Evolutionary conservation across 2,888 invertebrate species (phyloP), one percentile per base, ranked within the genome.

Genomic region (Villa cingulata): DNA sequence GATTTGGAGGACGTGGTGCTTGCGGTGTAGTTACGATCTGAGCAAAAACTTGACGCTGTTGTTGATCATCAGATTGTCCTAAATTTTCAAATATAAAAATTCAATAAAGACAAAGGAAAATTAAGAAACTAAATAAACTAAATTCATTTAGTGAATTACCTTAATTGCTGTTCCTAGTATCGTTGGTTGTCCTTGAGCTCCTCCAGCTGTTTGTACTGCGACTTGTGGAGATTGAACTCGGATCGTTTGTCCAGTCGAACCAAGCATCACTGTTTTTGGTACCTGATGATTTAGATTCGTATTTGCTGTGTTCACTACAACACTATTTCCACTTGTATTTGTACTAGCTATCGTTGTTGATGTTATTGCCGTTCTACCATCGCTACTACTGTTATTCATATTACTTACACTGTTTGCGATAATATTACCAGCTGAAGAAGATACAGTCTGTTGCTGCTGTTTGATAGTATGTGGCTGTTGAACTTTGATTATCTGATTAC

Each of bases 401-500:
- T 41, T 47, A 46, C 38, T 43, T 34, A 44, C 20, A 36, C 27
- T 48, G 34, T 48, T 51, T 19, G 37, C 32, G 10, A 41, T 37
- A 6, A 46, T 43, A 37, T 40, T 48, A 41, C 18, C 49, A 19
- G 18, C 20, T 15, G 43, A 9, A 20, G 17, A 14, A 16, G 32
- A 37, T n/a, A n/a, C n/a, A n/a, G n/a, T n/a, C n/a, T n/a, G n/a
- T 42, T 43, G 37, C 32, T 41, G 49, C 44, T 45, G 41, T 40
- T 56, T 51, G 46, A 55, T 53, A 39, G 53, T 52, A 17, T 60
- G 55, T 27, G 59, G 52, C 47, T 62, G 62, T 44, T 63, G 63
- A 17, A 70, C 58, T 17, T 68, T 62, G 16, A 70, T 51, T 36
- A 69, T 57, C 56, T 69, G 70, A 54, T 68, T 70, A 40, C 69